phyloP scores from a whole-genome alignment of 2,113 vertebrate genomes.

The Ochotona princeps region DNA sequence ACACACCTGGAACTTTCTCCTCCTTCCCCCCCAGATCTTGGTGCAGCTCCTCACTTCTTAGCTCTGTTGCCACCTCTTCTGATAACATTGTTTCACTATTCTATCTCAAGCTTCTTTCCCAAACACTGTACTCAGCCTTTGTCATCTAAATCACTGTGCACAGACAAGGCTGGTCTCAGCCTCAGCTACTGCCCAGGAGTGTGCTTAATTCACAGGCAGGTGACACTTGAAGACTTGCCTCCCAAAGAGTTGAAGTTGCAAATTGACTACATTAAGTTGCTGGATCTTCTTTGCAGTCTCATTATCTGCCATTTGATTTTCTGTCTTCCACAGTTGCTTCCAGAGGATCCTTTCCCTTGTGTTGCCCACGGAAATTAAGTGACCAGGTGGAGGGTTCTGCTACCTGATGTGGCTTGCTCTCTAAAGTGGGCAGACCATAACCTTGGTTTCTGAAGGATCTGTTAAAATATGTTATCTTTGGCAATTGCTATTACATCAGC shows the following conservation, averaged over 20 bases:
- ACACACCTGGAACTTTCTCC: constrained; percentile 29
- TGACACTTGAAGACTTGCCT: neutral
- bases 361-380: neutral
- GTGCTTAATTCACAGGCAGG: neutral
- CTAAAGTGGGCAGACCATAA: neutral
- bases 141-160: neutral
- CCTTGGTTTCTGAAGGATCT: neutral
- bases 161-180: neutral
- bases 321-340: neutral
- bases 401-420: neutral
- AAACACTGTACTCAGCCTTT: neutral
- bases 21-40: neutral
- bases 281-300: neutral
- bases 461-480: neutral
- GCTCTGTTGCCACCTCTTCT: neutral
- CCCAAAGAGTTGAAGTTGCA: neutral
- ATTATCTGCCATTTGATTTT: constrained; percentile 21
- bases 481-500: neutral
- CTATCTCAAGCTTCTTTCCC: neutral
- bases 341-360: neutral
- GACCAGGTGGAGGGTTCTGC: neutral
- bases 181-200: neutral
- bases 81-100: neutral
- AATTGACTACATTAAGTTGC: neutral
- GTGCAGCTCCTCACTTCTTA: neutral